Percentiles rank a stretch among this genome's conserved stretches.
Evolutionary conservation across 2,888 invertebrate species (phyloP).

Genomic region (Ligdia adustata): DNA sequence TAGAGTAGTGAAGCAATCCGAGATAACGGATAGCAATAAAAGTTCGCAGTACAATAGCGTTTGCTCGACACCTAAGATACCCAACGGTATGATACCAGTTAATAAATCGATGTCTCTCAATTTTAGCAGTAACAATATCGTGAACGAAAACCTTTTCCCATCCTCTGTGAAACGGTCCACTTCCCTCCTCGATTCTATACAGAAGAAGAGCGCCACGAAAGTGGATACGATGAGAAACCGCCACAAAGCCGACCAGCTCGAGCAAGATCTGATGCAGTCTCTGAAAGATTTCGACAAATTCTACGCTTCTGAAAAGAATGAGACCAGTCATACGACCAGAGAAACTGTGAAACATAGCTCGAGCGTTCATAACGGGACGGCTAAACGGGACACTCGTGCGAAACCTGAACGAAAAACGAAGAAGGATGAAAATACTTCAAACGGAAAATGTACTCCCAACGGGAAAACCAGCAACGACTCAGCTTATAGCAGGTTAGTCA

Average conservation of each 20-base stretch:
- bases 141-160: constrained; percentile 75
- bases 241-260: constrained; percentile 74
- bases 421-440: constrained; percentile 58
- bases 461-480: constrained; percentile 86
- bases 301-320: constrained; percentile 70
- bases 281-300: constrained; percentile 79
- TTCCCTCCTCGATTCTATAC: constrained; percentile 81
- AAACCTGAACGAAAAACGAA: constrained; percentile 65
- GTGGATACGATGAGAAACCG: constrained; percentile 66
- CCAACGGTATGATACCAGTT: constrained; percentile 70
- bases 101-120: constrained; percentile 82
- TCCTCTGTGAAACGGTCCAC: constrained; percentile 83
- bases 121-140: constrained; percentile 83
- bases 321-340: constrained; percentile 55
- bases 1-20: constrained; percentile 70
- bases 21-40: constrained; percentile 61
- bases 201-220: constrained; percentile 66
- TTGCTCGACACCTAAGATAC: constrained; percentile 65
- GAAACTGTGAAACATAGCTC: constrained; percentile 51
- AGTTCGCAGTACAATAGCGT: constrained; percentile 63
- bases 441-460: constrained; percentile 70
- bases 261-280: constrained; percentile 79
- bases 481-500: constrained; percentile 92
- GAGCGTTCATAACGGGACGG: constrained; percentile 51
- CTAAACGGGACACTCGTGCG: constrained; percentile 57